Evolutionary conservation across 1,140 invertebrate species (phyloP).

Genomic region (Helicoverpa zea): DNA sequence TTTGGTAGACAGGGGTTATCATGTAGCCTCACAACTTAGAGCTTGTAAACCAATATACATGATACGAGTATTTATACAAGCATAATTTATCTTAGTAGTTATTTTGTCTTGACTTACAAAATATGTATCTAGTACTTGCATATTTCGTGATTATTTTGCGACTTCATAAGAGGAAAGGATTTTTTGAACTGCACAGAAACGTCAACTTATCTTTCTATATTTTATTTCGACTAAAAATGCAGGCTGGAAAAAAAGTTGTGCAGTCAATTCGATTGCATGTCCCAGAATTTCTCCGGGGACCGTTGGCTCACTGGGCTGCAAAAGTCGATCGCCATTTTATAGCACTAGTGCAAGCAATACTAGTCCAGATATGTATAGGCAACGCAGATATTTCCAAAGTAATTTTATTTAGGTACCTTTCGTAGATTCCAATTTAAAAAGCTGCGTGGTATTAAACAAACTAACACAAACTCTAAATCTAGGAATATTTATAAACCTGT

Average conservation of each 20-base stretch:
- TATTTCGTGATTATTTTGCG: no score
- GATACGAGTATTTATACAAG: background rate
- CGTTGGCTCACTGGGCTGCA: background rate
- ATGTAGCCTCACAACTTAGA: background rate
- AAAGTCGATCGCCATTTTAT: background rate
- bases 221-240: slow-evolving; percentile 1
- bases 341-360: no score
- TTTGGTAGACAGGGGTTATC: slow-evolving; percentile 17
- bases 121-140: background rate
- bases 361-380: no score
- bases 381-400: background rate
- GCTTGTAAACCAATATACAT: slow-evolving; percentile 1
- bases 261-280: slow-evolving; percentile 20
- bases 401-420: background rate
- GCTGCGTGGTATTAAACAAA: background rate
- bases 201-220: no score
- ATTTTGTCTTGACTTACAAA: no score
- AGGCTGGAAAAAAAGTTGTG: background rate
- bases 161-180: no score
- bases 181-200: no score
- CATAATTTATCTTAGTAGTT: no score
- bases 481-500: background rate
- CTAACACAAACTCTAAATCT: background rate
- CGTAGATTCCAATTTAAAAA: background rate
- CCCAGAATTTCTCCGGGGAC: slow-evolving; percentile 1